Base-by-base conservation (phyloP, 2,797 vertebrate species). In the Basileuterus tristriatus region DNA sequence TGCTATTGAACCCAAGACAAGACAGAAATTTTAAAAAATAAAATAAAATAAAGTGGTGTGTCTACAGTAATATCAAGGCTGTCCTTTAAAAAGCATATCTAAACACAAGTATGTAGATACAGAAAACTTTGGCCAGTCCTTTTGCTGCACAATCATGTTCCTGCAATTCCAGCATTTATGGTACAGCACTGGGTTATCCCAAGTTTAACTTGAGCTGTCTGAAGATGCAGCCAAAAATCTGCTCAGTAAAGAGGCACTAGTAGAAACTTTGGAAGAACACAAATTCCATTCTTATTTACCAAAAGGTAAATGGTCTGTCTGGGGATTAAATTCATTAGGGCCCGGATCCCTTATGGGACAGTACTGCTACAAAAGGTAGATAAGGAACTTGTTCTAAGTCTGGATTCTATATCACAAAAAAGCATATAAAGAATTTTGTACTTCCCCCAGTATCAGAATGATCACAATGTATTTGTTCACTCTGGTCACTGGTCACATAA, bases 11-110 rank as follows among this genome's bases (percentile, higher is more conserved):
- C 26, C 43, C 23, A 27, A 14, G 7, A 22, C 22, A 77, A 71
- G 19, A 0, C 21, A 87, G 26, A 89, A 94, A 74, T 41, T 36
- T 2, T 4, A 37, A 13, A 36, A 22, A 29, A 11, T 16, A 37
- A 11, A 36, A 21, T 26, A 39, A 30, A 44, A 13, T 16, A 15
- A 36, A 23, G 0, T 2, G 10, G 5, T 37, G 6, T n/a, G 7
- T 46, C 60, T 10, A 27, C 21, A 50, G 12, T 58, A 44, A 70
- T 49, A 43, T 39, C 41, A 43, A 70, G 29, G 4, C 4, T 74
- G 18, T 46, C 82, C 22, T 58, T 90, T 78, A 41, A 53, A 80
- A 68, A 18, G 2, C 9, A 12, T 87, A 32, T 52, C 43, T 72
- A 74, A 59, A 22, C 13, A 43, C 32, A 53, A 11, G 16, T 52